phyloP scores from a whole-genome alignment of 2,113 vertebrate genomes.

The Clarias batrachus region DNA sequence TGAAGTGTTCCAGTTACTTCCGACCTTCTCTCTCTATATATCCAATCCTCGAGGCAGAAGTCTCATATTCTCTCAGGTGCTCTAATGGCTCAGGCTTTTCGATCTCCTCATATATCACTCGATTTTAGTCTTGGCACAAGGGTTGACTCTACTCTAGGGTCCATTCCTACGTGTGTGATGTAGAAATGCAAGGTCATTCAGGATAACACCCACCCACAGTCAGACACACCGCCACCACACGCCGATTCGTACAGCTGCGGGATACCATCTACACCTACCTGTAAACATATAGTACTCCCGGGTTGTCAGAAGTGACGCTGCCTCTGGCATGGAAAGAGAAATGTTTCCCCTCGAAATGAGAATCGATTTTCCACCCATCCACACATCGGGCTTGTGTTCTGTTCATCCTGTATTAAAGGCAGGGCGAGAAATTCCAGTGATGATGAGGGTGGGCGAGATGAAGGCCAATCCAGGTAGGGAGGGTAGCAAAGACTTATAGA shows the following conservation, averaged over 20 bases:
- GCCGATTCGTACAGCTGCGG: neutral
- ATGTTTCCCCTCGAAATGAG: constrained; percentile 68
- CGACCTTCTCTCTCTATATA: neutral
- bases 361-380: constrained; percentile 68
- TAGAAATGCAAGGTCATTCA: neutral
- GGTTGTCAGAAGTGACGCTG: constrained; percentile 51
- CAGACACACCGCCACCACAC: neutral
- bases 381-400: constrained; percentile 55
- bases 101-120: neutral
- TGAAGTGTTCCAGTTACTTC: neutral
- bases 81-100: neutral
- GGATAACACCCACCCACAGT: neutral
- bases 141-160: constrained; percentile 1
- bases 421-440: constrained; percentile 23
- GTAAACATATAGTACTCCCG: neutral
- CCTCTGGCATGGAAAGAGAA: constrained; percentile 63
- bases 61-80: neutral
- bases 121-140: neutral
- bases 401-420: constrained; percentile 55
- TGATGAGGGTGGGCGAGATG: neutral
- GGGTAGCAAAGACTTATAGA: constrained; percentile 35
- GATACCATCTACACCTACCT: neutral
- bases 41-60: neutral
- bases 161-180: neutral
- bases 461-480: neutral